Percentiles rank a stretch among this genome's conserved stretches.
Conservation (phyloP, 2,113 vertebrate genomes). For the Megatriorchis doriae region DNA sequence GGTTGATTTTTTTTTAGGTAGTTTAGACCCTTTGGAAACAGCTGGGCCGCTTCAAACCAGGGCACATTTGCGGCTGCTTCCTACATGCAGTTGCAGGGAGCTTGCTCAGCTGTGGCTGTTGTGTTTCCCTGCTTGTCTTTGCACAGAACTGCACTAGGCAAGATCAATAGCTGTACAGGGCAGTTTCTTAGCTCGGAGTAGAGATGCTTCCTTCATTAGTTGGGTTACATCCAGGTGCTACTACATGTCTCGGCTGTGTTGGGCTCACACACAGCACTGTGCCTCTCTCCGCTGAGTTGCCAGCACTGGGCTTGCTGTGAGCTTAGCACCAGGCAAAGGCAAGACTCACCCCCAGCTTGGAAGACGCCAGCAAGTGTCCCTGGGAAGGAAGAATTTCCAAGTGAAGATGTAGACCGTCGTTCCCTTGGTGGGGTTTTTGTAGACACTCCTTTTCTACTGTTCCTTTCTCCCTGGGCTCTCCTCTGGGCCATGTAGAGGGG, state of each 20-base stretch:
- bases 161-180: not conserved
- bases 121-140: not conserved
- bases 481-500: not conserved
- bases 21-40: not conserved
- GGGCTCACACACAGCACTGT: not conserved
- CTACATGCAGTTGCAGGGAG: not conserved
- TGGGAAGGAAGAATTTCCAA: not conserved
- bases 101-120: not conserved
- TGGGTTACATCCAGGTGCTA: accelerated
- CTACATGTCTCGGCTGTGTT: not conserved
- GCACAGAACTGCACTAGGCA: not conserved
- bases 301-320: not conserved
- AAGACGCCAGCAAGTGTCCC: not conserved
- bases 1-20: not conserved
- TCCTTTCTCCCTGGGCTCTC: not conserved
- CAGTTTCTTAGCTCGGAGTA: not conserved
- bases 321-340: not conserved
- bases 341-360: not conserved
- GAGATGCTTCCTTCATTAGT: not conserved
- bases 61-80: not conserved
- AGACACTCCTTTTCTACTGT: not conserved
- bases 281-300: not conserved
- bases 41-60: not conserved
- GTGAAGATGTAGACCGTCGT: not conserved
- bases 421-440: not conserved